A percentile compares a stretch with the other conserved stretches of the same genome.
Evolutionary conservation across 2,888 invertebrate species (phyloP).

Genomic region (Watsonalla binaria): DNA sequence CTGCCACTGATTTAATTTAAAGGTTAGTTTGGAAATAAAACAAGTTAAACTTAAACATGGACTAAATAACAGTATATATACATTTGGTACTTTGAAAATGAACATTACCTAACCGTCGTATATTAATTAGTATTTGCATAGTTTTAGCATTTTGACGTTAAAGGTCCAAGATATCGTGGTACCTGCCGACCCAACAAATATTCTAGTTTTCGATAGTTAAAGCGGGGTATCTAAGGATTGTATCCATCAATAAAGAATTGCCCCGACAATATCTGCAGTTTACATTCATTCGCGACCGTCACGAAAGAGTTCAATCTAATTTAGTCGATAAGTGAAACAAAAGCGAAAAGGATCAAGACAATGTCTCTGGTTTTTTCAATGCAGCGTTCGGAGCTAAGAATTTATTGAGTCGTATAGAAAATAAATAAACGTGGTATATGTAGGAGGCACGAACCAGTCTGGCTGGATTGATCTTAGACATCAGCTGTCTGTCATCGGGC

Average conservation of each 20-base stretch:
- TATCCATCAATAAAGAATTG: neutral
- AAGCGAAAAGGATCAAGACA: constrained; percentile 38
- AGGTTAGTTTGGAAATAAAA: neutral
- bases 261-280: constrained; percentile 18
- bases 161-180: neutral
- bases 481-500: constrained; percentile 65
- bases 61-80: no score
- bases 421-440: constrained; percentile 53
- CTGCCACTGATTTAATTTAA: neutral
- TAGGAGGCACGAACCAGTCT: constrained; percentile 52
- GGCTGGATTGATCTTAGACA: constrained; percentile 67
- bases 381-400: constrained; percentile 59
- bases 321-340: constrained; percentile 38
- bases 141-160: no score
- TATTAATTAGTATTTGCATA: no score
- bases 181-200: neutral
- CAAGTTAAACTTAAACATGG: neutral
- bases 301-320: constrained; percentile 41
- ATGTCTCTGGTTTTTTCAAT: constrained; percentile 57
- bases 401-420: constrained; percentile 69
- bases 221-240: neutral
- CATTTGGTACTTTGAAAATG: no score
- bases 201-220: neutral
- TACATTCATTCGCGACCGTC: constrained; percentile 25
- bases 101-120: no score